Evolutionary conservation across 2,113 vertebrate species (phyloP), one percentile per base, ranked within the genome.

Genomic region (Hypomesus transpacificus): DNA sequence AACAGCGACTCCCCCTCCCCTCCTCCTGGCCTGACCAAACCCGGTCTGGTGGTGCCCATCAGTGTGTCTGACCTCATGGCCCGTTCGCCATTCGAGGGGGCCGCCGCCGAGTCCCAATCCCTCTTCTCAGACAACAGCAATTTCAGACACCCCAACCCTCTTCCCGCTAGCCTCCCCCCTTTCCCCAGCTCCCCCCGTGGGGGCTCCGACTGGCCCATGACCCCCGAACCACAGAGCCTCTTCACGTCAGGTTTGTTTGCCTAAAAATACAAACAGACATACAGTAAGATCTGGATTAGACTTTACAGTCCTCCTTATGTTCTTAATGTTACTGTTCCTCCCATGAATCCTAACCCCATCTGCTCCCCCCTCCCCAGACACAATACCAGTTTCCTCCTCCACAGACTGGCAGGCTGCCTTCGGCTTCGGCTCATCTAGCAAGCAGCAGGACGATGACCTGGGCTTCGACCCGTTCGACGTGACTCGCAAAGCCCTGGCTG

Each of bases 351-450:
- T 46, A 46, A 46, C 14, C 8, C 68, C 21, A 63, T 31, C 31
- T 70, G 21, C 66, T 14, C 53, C 68, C 54, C 34, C 20, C 22
- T 66, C 66, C 14, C 60, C 91, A 99, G 97, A 98, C 92, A 98
- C 97, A 85, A 99, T 99, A 87, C 97, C 97, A 75, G 97, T 99
- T 79, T 95, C 96, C 14, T 98, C 97, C 52, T 98, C 96, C 78
- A 99, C 97, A 91, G 97, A 99, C 93, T 98, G 97, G 97, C 97
- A 99, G 93, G 97, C 97, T 13, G 97, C 97, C 13, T 99, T 98
- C 75, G 97, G 97, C 83, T 98, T 98, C 80, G 97, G 97, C 89
- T 98, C 97, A 72, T 99, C 97, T 79, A 96, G 80, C 77, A 92
- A 92, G 90, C 94, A 95, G 79, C 96, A 97, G 92, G 97, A 99